Evolutionary conservation across 1,140 invertebrate species (phyloP), one percentile per base, ranked within the genome.

Genomic region (Diachasmimorpha longicaudata): DNA sequence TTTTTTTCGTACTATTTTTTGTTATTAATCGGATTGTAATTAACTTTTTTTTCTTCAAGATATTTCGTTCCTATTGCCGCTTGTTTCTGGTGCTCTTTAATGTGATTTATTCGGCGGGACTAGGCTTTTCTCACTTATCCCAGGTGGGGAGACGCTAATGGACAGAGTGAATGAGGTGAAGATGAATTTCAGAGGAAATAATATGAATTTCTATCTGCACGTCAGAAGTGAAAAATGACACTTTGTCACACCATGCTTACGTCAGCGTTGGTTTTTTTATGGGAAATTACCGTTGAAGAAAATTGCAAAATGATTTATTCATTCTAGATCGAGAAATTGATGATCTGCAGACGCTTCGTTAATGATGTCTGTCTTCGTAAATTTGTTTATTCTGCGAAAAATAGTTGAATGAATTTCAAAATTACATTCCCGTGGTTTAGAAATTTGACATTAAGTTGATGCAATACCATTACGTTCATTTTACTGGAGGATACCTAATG

Each of bases 111-210:
- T 63, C 19, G 14, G 21, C 9, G 19, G 0, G 23, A 31, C 19
- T 0, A 11, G 4, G 23, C 14, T 63, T 63, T 63, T 25, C 58
- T 63, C 58, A 63, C 58, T 63, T 63, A 63, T 63, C 58, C 19
- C 21, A 11, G 21, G 58, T 13, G 58, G 14, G 23, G 9, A 25
- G 58, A 25, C 58, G 58, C 23, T 63, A 63, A 63, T 63, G 58
- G 58, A 63, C 23, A 4, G 5, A 23, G 11, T 63, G 58, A 63
- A 63, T 63, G 58, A 25, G 48, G 19, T 55, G 58, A 63, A 63
- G 58, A 63, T 63, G 58, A 63, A 63, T 25, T 63, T 63, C 58
- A 63, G 58, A 63, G 58, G 14, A 23, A 63, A 63, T 52, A 52
- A 52, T 63, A 25, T 23, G 13, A 63, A 63, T 63, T 63, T 63